Base-by-base conservation (phyloP, 1,140 invertebrate species). In the Anthonomus grandis region DNA sequence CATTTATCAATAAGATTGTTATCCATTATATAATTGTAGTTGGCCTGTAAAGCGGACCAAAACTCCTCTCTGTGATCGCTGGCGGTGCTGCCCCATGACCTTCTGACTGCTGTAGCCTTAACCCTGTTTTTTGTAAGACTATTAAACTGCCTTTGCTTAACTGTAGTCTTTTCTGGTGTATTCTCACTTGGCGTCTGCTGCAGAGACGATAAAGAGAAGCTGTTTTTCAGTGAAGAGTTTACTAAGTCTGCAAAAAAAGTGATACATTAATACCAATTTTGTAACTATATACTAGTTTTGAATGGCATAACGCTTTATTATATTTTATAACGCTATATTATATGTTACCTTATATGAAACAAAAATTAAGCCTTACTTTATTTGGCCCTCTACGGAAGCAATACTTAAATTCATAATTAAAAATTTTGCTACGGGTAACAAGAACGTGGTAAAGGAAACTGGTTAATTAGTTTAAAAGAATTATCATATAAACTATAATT, bases 1-100 rank as follows among this genome's bases (percentile, higher is more conserved):
- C 91, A 95, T 61, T 85, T 86, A 69, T 93, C 90, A 57, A 94
- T 89, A 53, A 95, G 85, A 69, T 93, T 87, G 71, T 90, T 93
- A 74, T 93, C 90, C 91, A 95, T 94, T 67, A 95, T 89, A 73
- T 91, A 95, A 72, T 93, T 86, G 75, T 95, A 94, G 75, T 89
- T 88, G 19, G 89, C 84, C 66, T 90, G 86, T 65, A 94, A 83
- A 37, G 90, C 85, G 60, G 88, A 87, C 90, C 91, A 94, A 66
- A 94, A 89, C 69, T 93, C 91, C 76, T 93, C 86, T 74, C 84
- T 83, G 59, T 80, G 70, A 49, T 83, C 81, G 63, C 82, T 82
- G 45, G 78, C 75, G n/a, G 74, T 75, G 18, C 81, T 86, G 54
- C 83, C 83, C 84, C 86, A 89, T 23, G 83, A 84, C 52, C 85